phyloP scores from a whole-genome alignment of 2,797 vertebrate species.

The Cyprinella venusta region DNA sequence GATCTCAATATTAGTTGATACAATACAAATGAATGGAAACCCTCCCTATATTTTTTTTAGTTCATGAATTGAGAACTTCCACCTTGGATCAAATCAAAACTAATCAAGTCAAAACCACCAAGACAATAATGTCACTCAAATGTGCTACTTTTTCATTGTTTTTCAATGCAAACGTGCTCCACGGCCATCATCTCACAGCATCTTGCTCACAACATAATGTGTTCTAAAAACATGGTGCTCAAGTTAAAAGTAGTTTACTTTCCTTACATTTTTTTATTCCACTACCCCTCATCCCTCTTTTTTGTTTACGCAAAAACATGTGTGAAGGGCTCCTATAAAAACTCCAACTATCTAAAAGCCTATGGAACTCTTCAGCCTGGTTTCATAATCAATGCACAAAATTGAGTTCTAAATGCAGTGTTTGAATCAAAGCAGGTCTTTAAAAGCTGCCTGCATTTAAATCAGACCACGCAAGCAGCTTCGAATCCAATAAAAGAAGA shows the following conservation, averaged over 20 bases:
- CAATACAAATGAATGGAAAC: not conserved
- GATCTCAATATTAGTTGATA: not conserved
- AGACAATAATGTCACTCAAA: too few relatives aligned
- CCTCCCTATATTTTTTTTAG: not conserved
- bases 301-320: not conserved
- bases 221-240: not conserved
- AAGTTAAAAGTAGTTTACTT: not conserved
- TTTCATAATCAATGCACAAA: not conserved
- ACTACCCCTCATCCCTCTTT: not conserved
- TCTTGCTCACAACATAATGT: not conserved
- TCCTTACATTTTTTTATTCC: not conserved
- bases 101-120: not conserved
- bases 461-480: not conserved
- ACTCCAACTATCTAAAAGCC: not conserved
- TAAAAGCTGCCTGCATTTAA: not conserved
- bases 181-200: too few relatives aligned
- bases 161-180: too few relatives aligned
- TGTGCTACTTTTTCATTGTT: not conserved
- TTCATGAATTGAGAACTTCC: not conserved
- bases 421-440: not conserved
- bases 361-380: not conserved
- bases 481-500: not conserved
- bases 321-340: not conserved
- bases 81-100: not conserved
- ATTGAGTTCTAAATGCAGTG: not conserved